These are phyloP conservation scores for Saxicola maurus DNA, from an alignment of 2,797 vertebrate genomes.

Conservation along the genomic window DNA sequence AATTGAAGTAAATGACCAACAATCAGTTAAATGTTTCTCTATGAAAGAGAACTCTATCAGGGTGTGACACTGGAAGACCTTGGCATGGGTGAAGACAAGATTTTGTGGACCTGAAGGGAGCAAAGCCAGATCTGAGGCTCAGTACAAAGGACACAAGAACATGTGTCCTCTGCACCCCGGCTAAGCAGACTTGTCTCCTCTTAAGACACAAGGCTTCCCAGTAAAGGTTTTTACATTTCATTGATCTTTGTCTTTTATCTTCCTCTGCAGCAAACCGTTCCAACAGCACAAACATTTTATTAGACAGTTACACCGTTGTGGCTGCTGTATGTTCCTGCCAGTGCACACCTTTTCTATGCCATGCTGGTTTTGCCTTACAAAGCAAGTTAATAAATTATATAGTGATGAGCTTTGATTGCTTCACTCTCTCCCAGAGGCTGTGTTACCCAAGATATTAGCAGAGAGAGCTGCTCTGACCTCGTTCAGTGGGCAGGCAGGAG, in stretches of 20 bases:
- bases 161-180: fast-evolving
- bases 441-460: neutral
- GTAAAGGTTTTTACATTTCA: constrained; percentile 39
- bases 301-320: neutral
- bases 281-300: constrained; percentile 26
- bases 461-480: neutral
- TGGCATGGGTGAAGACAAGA: neutral
- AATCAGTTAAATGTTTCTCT: neutral
- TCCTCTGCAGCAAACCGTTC: constrained; percentile 36
- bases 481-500: constrained; percentile 12
- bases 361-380: neutral
- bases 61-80: neutral
- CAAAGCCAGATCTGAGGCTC: neutral
- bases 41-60: neutral
- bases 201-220: constrained; percentile 11
- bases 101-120: neutral
- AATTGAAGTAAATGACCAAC: neutral
- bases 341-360: neutral
- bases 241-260: constrained; percentile 48
- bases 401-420: constrained; percentile 3
- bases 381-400: constrained; percentile 31
- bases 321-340: neutral
- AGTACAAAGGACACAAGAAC: neutral
- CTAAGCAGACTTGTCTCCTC: neutral
- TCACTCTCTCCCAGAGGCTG: neutral